phyloP scores from a whole-genome alignment of 2,113 vertebrate genomes.

The Rhombomys opimus region DNA sequence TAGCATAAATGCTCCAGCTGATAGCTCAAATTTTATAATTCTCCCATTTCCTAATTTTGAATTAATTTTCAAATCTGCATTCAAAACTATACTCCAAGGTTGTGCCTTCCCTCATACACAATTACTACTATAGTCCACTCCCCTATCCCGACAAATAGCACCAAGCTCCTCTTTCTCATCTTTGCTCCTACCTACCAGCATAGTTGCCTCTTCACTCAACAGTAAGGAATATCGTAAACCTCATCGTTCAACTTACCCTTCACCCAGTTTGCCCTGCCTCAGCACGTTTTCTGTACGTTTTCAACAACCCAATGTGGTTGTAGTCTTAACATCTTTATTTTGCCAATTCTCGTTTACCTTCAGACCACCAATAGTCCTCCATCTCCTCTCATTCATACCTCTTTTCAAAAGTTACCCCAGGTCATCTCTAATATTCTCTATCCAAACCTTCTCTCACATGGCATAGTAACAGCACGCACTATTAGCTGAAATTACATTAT shows the following conservation, averaged over 20 bases:
- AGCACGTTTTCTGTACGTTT: not conserved
- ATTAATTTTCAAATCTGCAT: not conserved
- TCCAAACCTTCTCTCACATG: not conserved
- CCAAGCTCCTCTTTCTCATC: not conserved
- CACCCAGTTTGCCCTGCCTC: not conserved
- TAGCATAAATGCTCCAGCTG: too few species aligned
- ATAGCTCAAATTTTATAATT: not conserved
- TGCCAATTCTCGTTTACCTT: not conserved
- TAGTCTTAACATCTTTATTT: not conserved
- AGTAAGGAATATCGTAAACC: not conserved
- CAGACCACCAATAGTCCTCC: accelerated
- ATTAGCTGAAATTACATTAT: not conserved
- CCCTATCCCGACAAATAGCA: not conserved
- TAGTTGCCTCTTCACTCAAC: not conserved
- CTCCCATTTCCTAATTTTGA: not conserved
- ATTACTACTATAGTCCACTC: not conserved
- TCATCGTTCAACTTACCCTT: not conserved
- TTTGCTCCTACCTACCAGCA: not conserved
- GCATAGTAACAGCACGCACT: not conserved
- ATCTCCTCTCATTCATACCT: not conserved
- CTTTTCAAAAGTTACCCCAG: not conserved
- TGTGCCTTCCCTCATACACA: not conserved
- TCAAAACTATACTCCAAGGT: not conserved
- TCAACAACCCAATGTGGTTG: not conserved
- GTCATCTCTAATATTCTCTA: not conserved